Conservation (phyloP, 2,888 invertebrate genomes). For the Phymatocera aterrima region DNA sequence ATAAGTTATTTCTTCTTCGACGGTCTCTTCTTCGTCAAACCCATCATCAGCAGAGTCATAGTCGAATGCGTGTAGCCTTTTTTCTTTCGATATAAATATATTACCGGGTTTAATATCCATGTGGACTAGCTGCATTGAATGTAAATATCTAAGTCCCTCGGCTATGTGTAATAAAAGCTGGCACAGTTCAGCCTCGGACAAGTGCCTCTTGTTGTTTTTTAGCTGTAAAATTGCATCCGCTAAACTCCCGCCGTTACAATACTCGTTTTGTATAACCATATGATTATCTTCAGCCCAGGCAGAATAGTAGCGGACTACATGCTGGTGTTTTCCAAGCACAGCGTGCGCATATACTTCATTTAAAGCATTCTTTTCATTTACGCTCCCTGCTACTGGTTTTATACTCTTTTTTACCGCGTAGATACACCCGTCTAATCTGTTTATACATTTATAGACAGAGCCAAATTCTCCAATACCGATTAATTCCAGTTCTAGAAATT, state of each 20-base stretch:
- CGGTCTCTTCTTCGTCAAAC: constrained; percentile 82
- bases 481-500: constrained; percentile 89
- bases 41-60: constrained; percentile 85
- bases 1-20: constrained; percentile 82
- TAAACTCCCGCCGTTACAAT: constrained; percentile 92
- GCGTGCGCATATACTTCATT: constrained; percentile 97
- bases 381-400: constrained; percentile 91
- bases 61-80: constrained; percentile 75
- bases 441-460: constrained; percentile 90
- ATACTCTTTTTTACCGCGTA: constrained; percentile 94
- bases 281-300: constrained; percentile 97
- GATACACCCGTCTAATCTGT: constrained; percentile 92
- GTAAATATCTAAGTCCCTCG: constrained; percentile 91
- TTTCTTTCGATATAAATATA: constrained; percentile 88
- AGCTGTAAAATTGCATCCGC: constrained; percentile 79
- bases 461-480: constrained; percentile 94
- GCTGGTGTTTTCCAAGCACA: constrained; percentile 92
- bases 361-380: constrained; percentile 88
- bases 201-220: constrained; percentile 76
- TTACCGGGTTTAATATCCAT: constrained; percentile 97
- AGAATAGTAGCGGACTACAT: constrained; percentile 95
- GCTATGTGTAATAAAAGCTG: constrained; percentile 88
- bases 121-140: constrained; percentile 91
- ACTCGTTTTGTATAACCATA: constrained; percentile 97
- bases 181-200: constrained; percentile 85